phyloP scores from a whole-genome alignment of 2,797 vertebrate species.

The Pipistrellus pipistrellus region DNA sequence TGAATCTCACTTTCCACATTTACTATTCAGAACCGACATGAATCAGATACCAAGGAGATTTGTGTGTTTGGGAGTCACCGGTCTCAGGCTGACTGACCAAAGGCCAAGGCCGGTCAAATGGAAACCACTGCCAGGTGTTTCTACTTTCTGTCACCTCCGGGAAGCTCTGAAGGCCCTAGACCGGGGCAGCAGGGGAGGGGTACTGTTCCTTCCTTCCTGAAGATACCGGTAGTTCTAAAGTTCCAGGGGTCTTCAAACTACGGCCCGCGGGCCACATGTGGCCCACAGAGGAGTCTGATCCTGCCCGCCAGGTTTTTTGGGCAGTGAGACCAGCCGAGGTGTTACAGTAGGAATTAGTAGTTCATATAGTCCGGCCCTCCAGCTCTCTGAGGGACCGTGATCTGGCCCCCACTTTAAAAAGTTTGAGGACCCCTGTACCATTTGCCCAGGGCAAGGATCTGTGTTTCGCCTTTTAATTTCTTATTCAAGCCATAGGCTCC shows the following conservation, averaged over 20 bases:
- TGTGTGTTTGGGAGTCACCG: background rate
- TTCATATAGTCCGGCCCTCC: too few species aligned
- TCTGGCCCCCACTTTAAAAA: too few species aligned
- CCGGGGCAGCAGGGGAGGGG: background rate
- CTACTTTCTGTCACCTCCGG: background rate
- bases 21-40: background rate
- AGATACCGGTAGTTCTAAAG: background rate
- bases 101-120: background rate
- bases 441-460: background rate
- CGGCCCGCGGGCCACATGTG: too few species aligned
- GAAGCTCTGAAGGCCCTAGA: background rate
- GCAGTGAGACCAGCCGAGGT: too few species aligned
- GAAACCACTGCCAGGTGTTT: background rate
- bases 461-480: constrained; percentile 36
- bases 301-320: too few species aligned
- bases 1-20: constrained; percentile 9
- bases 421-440: too few species aligned
- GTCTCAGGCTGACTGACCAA: background rate
- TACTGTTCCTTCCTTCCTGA: background rate
- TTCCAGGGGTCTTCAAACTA: too few species aligned
- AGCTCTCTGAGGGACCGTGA: too few species aligned
- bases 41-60: background rate
- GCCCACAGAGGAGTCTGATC: too few species aligned
- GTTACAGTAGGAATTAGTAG: too few species aligned
- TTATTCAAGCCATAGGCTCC: background rate